Base-by-base conservation (phyloP, 2,888 invertebrate species). In the Monochamus alternatus region DNA sequence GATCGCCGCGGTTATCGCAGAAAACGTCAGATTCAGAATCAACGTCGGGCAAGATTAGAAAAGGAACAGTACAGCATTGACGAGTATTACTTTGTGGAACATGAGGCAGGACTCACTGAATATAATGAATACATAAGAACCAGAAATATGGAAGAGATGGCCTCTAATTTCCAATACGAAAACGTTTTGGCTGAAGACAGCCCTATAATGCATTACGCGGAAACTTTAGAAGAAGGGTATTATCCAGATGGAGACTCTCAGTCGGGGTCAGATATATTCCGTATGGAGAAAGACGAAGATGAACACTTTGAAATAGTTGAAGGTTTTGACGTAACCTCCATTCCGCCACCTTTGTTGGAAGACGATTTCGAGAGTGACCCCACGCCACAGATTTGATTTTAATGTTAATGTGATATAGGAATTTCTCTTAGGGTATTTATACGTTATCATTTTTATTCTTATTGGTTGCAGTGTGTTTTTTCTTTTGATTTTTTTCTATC, bases 281-380 rank as follows among this genome's bases (percentile, higher is more conserved):
- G 89, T 10, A 89, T 89, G 88, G 89, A 89, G 81, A 85, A 85
- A 70, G 89, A 89, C 51, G 88, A 89, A 10, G 88, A 88, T 71
- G 92, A 95, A 87, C 91, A 93, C 84, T 91, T 92, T 87, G 91
- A 94, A 86, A 89, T 93, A 74, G 93, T 93, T n/a, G 95, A 95
- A 81, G 93, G 93, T 85, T 93, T 95, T 85, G 95, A 95, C 84
- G 93, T 95, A 30, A 92, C 94, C 51, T 93, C 92, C 38, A 92
- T 95, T 83, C 95, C 95, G n/a, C 95, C 95, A 71, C 95, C 95
- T 71, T 90, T 94, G 80, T 91, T 95, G 84, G 92, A 93, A 72
- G 95, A 95, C 82, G 94, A 94, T 85, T 95, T 95, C 85, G 93
- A 93, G 83, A 92, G 92, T 81, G 89, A 87, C 71, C 84, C 84